Conservation (phyloP, 2,888 invertebrate species). For the Therioaphis trifolii region DNA sequence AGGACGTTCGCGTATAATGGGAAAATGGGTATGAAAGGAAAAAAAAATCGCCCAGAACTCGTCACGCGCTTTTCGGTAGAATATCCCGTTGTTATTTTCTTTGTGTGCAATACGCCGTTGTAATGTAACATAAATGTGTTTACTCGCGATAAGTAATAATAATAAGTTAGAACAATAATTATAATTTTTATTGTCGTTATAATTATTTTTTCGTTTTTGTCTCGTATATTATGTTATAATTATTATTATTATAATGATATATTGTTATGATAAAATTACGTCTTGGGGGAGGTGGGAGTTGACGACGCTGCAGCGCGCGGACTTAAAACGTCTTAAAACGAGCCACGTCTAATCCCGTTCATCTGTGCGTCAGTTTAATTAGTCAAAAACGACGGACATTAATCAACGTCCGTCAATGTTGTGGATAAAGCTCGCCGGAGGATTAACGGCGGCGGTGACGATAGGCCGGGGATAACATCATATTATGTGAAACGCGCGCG, state of each 20-base stretch:
- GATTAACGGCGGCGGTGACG: slow-evolving; percentile 1
- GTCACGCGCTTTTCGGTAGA: too few relatives aligned
- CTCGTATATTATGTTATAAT: background rate
- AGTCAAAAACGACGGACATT: slow-evolving; percentile 49
- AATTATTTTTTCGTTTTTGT: too few relatives aligned
- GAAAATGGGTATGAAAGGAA: too few relatives aligned
- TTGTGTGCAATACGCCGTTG: too few relatives aligned
- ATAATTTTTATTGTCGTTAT: too few relatives aligned
- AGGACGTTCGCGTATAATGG: too few relatives aligned
- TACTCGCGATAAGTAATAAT: too few relatives aligned
- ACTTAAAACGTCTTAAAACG: slow-evolving; percentile 18
- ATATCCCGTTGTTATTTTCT: too few relatives aligned
- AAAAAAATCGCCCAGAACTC: too few relatives aligned
- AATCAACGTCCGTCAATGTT: slow-evolving; percentile 55
- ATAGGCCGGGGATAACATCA: background rate
- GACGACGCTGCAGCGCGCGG: background rate
- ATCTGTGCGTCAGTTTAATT: slow-evolving; percentile 31
- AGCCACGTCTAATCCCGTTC: slow-evolving; percentile 38
- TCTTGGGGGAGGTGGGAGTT: too few relatives aligned
- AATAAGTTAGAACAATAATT: too few relatives aligned
- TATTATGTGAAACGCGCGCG: background rate
- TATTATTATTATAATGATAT: background rate
- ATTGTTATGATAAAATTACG: background rate
- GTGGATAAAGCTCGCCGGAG: background rate
- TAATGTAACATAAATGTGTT: too few relatives aligned